Evolutionary conservation across 2,113 vertebrate genomes (phyloP), one percentile per base, ranked within the genome.

Genomic region (Corythaixoides concolor): DNA sequence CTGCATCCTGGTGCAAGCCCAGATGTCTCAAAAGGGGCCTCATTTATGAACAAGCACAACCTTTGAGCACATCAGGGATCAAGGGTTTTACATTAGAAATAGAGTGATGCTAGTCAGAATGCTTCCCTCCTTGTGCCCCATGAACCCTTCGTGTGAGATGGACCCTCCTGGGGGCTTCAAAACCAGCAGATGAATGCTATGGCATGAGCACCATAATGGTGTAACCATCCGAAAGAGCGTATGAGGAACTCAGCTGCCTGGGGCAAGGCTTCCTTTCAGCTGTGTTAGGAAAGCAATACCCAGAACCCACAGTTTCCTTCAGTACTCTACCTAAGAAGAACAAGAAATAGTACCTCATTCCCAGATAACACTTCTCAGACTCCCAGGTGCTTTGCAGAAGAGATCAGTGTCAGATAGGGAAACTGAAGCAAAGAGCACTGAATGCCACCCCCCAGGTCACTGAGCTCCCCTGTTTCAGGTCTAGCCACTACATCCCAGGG

Each of bases 171-270:
- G 12, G 22, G 35, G 4, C n/a, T 88, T 67, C 82, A 43, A 63
- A 70, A 79, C 4, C 11, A 35, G 37, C 56, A 91, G 56, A 35
- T 30, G 39, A 79, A 56, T 11, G 17, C 16, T 35, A 21, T 0
- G 0, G 37, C 14, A 12, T n/a, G 67, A 66, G 23, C 4, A n/a
- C n/a, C n/a, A 10, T 35, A 43, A 43, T 43, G 41, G 41, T 43
- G 41, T 43, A 43, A 43, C 41, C 24, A 16, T 45, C 50, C 1
- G 1, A 35, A 64, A 72, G 18, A 32, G 20, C 1, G 0, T 19
- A 23, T 6, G 23, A 69, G 60, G 62, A 62, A 45, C 16, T 26
- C 26, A 62, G 16, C 27, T 68, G 14, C 45, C 33, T 53, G 30
- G 37, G 26, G 73, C 0, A 3, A 84, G 8, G 27, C 15, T 86